Percentiles rank a stretch among this genome's conserved stretches.
These are phyloP conservation scores for Parazoanthus darwini DNA, from an alignment of 92 coral and sea anemone species.

Conservation along the genomic window DNA sequence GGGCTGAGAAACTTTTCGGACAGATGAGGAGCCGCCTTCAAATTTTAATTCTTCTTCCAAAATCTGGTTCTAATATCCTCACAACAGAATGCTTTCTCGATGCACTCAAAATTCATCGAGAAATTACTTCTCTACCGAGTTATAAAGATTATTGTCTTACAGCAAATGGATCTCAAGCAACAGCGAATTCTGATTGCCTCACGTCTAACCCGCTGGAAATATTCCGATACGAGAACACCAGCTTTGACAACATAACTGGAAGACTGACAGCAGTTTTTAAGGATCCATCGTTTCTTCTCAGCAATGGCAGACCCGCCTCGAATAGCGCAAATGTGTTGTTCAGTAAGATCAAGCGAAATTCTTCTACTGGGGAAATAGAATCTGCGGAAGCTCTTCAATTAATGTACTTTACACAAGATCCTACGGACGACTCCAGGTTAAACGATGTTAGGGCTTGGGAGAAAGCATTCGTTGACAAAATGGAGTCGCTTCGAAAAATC, in stretches of 20 bases:
- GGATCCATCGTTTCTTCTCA: slow-evolving; percentile 29
- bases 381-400: slow-evolving; percentile 67
- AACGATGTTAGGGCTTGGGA: slow-evolving; percentile 50
- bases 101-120: slow-evolving; percentile 49
- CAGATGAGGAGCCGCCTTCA: slow-evolving; percentile 45
- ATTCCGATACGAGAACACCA: slow-evolving; percentile 21
- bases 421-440: slow-evolving; percentile 37
- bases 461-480: slow-evolving; percentile 34
- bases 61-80: slow-evolving; percentile 52
- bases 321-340: slow-evolving; percentile 54
- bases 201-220: slow-evolving; percentile 52
- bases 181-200: slow-evolving; percentile 20
- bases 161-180: slow-evolving; percentile 12
- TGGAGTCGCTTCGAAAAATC: slow-evolving; percentile 29
- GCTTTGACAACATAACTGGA: slow-evolving; percentile 4
- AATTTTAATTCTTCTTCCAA: slow-evolving; percentile 50
- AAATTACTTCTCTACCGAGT: slow-evolving; percentile 24
- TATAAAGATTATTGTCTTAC: slow-evolving; percentile 54
- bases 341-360: slow-evolving; percentile 38
- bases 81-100: slow-evolving; percentile 53
- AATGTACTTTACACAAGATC: slow-evolving; percentile 61
- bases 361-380: slow-evolving; percentile 43
- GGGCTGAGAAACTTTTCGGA: slow-evolving; percentile 50
- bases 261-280: background rate
- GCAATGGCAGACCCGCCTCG: slow-evolving; percentile 66